These are phyloP conservation scores for Bettongia penicillata DNA, from an alignment of 2,113 vertebrate species.

Conservation along the genomic window DNA sequence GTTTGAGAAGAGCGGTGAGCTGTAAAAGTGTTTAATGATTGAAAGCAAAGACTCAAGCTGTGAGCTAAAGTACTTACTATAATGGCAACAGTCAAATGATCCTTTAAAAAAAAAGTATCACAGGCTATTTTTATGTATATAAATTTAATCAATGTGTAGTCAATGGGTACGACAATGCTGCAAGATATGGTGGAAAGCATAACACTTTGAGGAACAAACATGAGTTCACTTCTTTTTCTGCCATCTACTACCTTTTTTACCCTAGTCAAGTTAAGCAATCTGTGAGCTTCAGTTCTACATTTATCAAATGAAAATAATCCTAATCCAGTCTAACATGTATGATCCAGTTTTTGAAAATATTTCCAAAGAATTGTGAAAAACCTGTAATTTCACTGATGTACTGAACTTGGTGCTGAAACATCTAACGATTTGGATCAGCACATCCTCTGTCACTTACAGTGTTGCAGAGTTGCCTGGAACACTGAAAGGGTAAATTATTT, in stretches of 20 bases:
- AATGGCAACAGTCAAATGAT: constrained; percentile 3
- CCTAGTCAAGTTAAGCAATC: background rate
- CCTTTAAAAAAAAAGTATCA: constrained; percentile 35
- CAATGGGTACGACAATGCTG: constrained; percentile 20
- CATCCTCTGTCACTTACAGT: background rate
- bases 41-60: constrained; percentile 21
- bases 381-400: background rate
- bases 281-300: background rate
- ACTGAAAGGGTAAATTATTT: background rate
- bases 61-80: background rate
- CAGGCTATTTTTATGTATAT: background rate
- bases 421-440: background rate
- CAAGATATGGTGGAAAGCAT: background rate
- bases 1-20: background rate
- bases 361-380: background rate
- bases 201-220: background rate
- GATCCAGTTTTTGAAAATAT: background rate
- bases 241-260: background rate
- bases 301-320: background rate
- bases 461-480: background rate
- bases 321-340: background rate
- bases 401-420: background rate
- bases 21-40: constrained; percentile 1
- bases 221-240: background rate
- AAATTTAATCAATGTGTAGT: background rate